Evolutionary conservation across 37 sponge, comb jelly and placozoan genomes (phyloP).

Genomic region (Haliclona indistincta): DNA sequence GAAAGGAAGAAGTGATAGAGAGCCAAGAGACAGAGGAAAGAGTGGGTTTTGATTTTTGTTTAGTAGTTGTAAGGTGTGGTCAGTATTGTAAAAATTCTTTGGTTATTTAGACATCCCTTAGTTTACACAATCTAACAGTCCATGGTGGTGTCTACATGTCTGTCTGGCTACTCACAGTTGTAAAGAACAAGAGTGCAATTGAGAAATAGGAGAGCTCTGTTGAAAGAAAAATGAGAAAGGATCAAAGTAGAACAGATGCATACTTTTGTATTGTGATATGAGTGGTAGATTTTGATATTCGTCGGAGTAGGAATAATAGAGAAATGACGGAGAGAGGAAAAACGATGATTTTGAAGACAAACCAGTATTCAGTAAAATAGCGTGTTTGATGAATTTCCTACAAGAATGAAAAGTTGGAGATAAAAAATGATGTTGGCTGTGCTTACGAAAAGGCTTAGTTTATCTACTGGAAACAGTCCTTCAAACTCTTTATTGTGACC

Average conservation of each 20-base stretch:
- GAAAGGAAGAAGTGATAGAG: no score
- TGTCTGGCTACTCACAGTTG: neutral
- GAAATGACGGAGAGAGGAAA: conserved; percentile 28
- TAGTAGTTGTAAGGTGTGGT: neutral
- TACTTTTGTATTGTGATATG: neutral
- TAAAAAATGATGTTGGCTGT: neutral
- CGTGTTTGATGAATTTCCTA: conserved; percentile 74
- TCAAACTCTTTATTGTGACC: conserved; percentile 32
- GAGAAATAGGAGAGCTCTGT: neutral
- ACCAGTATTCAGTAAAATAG: conserved; percentile 67
- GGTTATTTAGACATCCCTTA: no score
- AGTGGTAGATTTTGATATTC: neutral
- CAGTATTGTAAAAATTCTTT: no score
- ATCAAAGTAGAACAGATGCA: neutral
- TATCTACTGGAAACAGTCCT: conserved; percentile 46
- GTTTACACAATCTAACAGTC: no score
- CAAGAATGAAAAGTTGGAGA: neutral
- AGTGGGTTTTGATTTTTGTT: no score
- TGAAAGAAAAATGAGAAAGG: neutral
- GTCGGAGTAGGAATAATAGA: conserved; percentile 19
- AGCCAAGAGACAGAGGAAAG: no score
- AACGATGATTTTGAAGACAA: conserved; percentile 49
- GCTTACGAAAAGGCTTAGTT: conserved; percentile 54
- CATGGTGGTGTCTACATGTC: no score
- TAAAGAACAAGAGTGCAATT: neutral